Percentiles rank a stretch among this genome's conserved stretches.
These are phyloP conservation scores for Bedellia somnulentella DNA, from an alignment of 2,888 invertebrate genomes.

Conservation along the genomic window DNA sequence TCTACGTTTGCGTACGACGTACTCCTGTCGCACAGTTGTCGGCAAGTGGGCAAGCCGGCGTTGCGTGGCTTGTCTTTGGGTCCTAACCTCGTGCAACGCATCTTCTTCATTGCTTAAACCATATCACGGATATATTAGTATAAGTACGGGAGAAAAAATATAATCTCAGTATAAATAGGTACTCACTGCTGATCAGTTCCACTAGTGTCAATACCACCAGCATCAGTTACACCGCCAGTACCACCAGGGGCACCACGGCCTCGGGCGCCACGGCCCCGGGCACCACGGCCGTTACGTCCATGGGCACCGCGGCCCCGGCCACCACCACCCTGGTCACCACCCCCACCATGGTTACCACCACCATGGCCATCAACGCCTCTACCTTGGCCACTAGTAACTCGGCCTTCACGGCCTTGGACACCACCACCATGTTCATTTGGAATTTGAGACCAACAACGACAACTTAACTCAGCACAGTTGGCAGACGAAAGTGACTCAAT, in stretches of 20 bases:
- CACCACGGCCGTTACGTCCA: background rate
- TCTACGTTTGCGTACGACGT: background rate
- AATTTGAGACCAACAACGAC: background rate
- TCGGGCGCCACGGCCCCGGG: background rate
- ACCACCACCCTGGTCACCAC: constrained; percentile 1
- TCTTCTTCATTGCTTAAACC: no score
- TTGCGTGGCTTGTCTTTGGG: background rate
- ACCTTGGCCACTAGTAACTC: background rate
- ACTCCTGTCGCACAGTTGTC: background rate
- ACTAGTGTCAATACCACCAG: background rate
- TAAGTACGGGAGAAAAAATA: constrained; percentile 1
- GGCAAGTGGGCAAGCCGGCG: background rate
- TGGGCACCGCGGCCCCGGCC: background rate
- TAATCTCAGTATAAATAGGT: background rate
- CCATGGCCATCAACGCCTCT: background rate
- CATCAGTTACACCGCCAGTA: no score
- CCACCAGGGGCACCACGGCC: no score
- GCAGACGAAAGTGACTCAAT: background rate
- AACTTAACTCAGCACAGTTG: background rate
- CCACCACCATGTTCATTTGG: background rate
- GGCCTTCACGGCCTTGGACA: background rate
- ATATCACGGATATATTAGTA: background rate
- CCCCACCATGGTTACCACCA: constrained; percentile 2
- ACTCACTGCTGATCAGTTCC: constrained; percentile 1
- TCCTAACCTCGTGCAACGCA: no score